Evolutionary conservation across 2,797 vertebrate species (phyloP).

Genomic region (Lerista edwardsae): DNA sequence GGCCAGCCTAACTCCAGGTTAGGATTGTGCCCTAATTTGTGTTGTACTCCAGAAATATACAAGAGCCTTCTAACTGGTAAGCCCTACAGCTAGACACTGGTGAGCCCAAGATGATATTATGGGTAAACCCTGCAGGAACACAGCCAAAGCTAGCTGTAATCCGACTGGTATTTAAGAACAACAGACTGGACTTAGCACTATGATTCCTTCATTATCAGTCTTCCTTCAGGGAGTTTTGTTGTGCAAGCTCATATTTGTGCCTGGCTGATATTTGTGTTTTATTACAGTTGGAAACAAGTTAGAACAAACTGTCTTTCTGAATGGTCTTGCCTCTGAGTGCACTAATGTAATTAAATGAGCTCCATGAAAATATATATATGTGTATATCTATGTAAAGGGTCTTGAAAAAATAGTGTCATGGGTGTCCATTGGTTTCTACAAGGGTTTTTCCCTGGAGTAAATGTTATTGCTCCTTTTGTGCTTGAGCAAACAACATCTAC

Average conservation of each 20-base stretch:
- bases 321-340: background rate
- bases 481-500: background rate
- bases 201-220: background rate
- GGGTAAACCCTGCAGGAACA: background rate
- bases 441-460: background rate
- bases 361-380: background rate
- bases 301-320: background rate
- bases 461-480: no score
- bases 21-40: no score
- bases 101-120: background rate
- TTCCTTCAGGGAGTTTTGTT: background rate
- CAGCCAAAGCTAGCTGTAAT: background rate
- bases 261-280: background rate
- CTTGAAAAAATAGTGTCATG: background rate
- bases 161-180: background rate
- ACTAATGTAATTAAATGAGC: background rate
- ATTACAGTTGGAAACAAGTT: constrained; percentile 1
- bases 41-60: background rate
- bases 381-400: background rate
- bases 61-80: background rate
- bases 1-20: no score
- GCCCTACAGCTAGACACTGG: background rate
- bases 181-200: background rate
- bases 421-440: background rate
- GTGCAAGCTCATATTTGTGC: background rate